These are phyloP conservation scores for Manacus vitellinus DNA, from an alignment of 2,113 vertebrate species.

Conservation along the genomic window DNA sequence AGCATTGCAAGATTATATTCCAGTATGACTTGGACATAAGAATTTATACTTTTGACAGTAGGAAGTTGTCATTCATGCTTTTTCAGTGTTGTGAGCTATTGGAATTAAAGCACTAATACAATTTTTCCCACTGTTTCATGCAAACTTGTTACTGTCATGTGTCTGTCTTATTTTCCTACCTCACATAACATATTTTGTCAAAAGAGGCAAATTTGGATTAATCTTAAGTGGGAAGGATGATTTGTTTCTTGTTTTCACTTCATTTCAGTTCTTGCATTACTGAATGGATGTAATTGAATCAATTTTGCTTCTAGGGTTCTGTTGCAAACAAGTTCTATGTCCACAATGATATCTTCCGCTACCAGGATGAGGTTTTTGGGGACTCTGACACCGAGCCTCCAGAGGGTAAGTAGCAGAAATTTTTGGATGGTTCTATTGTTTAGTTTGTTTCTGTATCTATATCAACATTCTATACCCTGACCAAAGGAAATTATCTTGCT, in stretches of 20 bases:
- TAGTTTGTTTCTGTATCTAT: not conserved
- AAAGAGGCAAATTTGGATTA: not conserved
- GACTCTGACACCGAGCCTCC: slow-evolving; percentile 95
- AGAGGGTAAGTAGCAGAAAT: slow-evolving; percentile 81
- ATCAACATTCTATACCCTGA: not conserved
- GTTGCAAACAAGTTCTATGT: slow-evolving; percentile 98
- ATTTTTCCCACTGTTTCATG: not conserved
- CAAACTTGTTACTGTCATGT: not conserved
- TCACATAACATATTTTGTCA: not conserved
- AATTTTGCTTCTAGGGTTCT: slow-evolving; percentile 83
- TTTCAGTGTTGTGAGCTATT: not conserved
- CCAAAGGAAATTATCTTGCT: not conserved
- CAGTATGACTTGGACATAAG: not conserved
- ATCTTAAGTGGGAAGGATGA: not conserved
- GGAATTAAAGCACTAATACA: not conserved
- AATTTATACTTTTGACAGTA: not conserved
- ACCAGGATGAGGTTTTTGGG: slow-evolving; percentile 96
- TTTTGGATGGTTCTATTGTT: not conserved
- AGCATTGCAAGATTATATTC: not conserved
- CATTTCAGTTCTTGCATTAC: not conserved
- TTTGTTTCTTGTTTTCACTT: not conserved
- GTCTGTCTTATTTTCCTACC: not conserved
- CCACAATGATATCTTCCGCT: slow-evolving; percentile 97
- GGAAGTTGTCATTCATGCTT: not conserved
- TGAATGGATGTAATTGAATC: not conserved